Evolutionary conservation across 2,888 invertebrate species (phyloP).

Genomic region (Lycia hirtaria): DNA sequence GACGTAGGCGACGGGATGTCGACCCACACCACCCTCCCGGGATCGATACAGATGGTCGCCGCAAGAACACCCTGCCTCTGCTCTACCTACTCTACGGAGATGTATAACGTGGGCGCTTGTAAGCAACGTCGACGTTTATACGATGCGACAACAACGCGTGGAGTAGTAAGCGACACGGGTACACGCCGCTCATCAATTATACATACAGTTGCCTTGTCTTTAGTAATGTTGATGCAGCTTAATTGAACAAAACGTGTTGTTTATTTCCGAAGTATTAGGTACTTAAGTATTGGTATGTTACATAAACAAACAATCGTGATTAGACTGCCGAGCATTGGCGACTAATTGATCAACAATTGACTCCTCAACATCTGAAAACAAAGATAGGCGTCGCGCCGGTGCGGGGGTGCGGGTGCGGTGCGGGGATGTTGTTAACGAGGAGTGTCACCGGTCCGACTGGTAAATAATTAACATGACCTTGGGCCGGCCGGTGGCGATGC

Average conservation of each 20-base stretch:
- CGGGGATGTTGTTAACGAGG: conserved; percentile 60
- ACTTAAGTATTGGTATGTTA: neutral
- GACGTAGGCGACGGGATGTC: conserved; percentile 78
- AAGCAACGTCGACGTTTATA: conserved; percentile 53
- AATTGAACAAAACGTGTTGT: conserved; percentile 7
- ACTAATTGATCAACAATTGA: conserved; percentile 30
- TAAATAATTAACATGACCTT: conserved; percentile 80
- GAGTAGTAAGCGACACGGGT: conserved; percentile 4
- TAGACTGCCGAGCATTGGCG: neutral
- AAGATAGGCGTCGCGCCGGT: conserved; percentile 32
- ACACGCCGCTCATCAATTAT: conserved; percentile 14
- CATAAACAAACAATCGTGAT: neutral
- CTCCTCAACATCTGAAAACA: conserved; percentile 30
- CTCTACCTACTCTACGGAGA: conserved; percentile 51
- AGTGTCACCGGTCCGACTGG: conserved; percentile 68
- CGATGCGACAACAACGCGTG: conserved; percentile 38
- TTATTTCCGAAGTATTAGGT: neutral
- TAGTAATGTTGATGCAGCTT: neutral
- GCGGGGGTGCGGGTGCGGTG: no score
- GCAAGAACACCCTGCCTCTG: conserved; percentile 69
- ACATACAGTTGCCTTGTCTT: neutral
- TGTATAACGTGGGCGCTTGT: conserved; percentile 54
- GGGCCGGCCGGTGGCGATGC: conserved; percentile 59
- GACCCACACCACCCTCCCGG: conserved; percentile 80
- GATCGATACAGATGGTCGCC: conserved; percentile 83